Conservation (phyloP, 2,113 vertebrate species). For the Phaethon lepturus region DNA sequence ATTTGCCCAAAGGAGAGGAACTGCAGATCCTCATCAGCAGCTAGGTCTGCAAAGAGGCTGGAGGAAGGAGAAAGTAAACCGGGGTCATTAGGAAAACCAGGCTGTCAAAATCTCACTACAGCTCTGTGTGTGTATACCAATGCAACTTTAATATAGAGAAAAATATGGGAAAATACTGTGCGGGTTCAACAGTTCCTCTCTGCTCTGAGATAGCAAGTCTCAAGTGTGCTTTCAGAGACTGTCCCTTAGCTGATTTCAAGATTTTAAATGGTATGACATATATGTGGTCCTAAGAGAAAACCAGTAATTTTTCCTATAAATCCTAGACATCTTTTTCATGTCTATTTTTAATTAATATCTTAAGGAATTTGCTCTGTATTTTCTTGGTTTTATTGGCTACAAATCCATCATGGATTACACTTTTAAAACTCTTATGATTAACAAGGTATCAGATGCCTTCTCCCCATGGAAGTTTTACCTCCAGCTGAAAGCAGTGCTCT, state of each 20-base stretch:
- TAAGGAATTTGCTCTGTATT: neutral
- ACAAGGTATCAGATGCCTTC: neutral
- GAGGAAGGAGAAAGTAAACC: neutral
- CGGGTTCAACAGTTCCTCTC: neutral
- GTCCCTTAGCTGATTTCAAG: neutral
- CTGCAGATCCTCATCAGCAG: neutral
- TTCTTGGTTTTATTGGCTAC: neutral
- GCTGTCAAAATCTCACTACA: rapidly evolving
- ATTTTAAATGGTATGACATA: neutral
- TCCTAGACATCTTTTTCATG: neutral
- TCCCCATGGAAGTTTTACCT: neutral
- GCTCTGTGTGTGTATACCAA: neutral
- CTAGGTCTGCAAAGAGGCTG: neutral
- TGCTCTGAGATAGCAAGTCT: neutral
- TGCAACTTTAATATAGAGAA: neutral
- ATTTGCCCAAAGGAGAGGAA: neutral
- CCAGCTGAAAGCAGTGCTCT: neutral
- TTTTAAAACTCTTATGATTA: neutral
- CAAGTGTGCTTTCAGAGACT: neutral
- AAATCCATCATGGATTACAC: neutral
- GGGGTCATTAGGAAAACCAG: neutral
- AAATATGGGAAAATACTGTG: neutral
- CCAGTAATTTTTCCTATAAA: neutral
- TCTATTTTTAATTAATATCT: neutral
- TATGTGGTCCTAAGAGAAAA: neutral